A percentile compares a stretch with the other conserved stretches of the same genome.
Conservation (phyloP, 2,797 vertebrate genomes). For the Danionella dracula region DNA sequence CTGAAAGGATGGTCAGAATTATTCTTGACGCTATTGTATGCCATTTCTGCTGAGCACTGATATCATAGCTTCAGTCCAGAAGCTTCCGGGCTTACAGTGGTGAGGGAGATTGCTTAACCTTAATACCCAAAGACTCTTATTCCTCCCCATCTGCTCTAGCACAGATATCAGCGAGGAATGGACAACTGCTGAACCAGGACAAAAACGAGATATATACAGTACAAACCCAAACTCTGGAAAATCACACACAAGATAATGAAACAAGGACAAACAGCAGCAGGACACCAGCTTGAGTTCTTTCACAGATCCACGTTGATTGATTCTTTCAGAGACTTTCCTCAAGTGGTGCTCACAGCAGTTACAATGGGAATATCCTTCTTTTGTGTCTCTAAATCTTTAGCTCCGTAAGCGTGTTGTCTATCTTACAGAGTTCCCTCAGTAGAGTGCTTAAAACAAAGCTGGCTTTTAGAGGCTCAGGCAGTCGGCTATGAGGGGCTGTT, state of each 20-base stretch:
- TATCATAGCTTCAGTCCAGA: slow-evolving; percentile 3
- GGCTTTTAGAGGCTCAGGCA: slow-evolving; percentile 71
- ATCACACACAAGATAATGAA: neutral
- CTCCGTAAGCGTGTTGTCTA: slow-evolving; percentile 48
- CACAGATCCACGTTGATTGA: neutral
- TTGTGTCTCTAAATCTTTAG: neutral
- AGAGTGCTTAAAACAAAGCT: slow-evolving; percentile 72
- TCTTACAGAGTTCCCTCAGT: slow-evolving; percentile 51
- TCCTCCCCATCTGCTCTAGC: slow-evolving; percentile 64
- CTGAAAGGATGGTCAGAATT: too few species aligned
- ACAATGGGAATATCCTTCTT: neutral
- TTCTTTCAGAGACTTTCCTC: neutral
- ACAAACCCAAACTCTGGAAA: neutral
- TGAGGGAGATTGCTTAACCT: slow-evolving; percentile 50
- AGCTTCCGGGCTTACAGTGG: neutral
- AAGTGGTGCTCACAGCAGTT: neutral
- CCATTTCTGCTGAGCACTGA: slow-evolving; percentile 10
- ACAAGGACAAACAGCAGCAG: neutral
- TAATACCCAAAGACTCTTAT: slow-evolving; percentile 65
- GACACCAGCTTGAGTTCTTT: neutral
- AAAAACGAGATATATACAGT: slow-evolving; percentile 10
- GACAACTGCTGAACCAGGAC: slow-evolving; percentile 31
- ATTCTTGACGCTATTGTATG: neutral
- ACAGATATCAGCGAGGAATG: slow-evolving; percentile 52
- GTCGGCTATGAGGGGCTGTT: slow-evolving; percentile 66